These are phyloP conservation scores for Otocyon megalotis DNA, from an alignment of 2,113 vertebrate genomes.

Conservation along the genomic window DNA sequence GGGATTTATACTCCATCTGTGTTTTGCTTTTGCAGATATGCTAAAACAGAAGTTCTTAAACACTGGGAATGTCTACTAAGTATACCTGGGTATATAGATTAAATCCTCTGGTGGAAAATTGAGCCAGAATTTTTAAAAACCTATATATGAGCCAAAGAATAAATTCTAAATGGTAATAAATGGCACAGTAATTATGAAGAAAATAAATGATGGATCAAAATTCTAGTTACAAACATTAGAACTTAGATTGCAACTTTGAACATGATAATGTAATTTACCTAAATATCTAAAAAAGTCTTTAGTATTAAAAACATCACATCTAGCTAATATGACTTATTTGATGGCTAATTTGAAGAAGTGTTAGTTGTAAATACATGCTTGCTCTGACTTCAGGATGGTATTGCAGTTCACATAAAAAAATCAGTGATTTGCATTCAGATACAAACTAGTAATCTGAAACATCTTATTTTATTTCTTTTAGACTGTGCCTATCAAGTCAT, in stretches of 20 bases:
- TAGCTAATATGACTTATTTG: constrained; percentile 3
- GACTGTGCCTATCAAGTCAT: background rate
- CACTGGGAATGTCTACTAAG: background rate
- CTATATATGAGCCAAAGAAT: background rate
- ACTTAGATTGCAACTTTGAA: background rate
- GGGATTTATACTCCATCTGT: background rate
- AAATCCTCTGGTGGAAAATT: background rate
- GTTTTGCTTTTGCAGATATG: background rate
- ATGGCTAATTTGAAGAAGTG: background rate
- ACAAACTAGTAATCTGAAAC: background rate
- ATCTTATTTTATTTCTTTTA: constrained; percentile 32
- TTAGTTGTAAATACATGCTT: background rate
- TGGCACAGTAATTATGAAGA: background rate
- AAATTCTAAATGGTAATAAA: constrained; percentile 1
- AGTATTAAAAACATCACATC: background rate
- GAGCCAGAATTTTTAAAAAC: background rate
- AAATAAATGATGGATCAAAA: constrained; percentile 24
- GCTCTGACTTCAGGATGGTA: background rate
- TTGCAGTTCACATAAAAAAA: background rate
- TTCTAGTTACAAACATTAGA: background rate
- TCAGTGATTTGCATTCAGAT: background rate
- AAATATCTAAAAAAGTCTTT: background rate
- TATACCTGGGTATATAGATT: background rate
- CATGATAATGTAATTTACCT: background rate
- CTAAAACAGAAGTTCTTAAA: constrained; percentile 37